Conservation (phyloP, 2,888 invertebrate genomes). For the Meiosimyza decipiens region DNA sequence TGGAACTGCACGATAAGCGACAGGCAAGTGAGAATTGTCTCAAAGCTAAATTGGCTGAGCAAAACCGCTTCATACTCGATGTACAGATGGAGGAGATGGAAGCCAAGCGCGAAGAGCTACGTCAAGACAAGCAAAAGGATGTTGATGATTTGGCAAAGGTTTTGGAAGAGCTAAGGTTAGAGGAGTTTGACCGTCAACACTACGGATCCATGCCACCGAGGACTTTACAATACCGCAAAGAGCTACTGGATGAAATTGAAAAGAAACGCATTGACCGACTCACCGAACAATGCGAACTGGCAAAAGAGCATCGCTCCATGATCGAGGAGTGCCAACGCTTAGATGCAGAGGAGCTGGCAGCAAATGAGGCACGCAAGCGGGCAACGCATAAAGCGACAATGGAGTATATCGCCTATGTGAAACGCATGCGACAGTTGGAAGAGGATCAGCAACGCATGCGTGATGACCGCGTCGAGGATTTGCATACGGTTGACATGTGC, state of each 20-base stretch:
- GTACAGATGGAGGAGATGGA: slow-evolving; percentile 47
- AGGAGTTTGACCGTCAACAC: slow-evolving; percentile 49
- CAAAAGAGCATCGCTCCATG: slow-evolving; percentile 52
- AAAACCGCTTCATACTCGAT: slow-evolving; percentile 46
- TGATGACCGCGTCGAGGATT: slow-evolving; percentile 53
- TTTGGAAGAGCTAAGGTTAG: slow-evolving; percentile 50
- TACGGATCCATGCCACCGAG: not conserved
- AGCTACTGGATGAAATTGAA: slow-evolving; percentile 51
- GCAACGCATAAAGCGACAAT: slow-evolving; percentile 50
- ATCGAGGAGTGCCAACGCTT: slow-evolving; percentile 51
- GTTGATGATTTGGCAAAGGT: slow-evolving; percentile 45
- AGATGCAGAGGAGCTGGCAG: slow-evolving; percentile 49
- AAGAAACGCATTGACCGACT: slow-evolving; percentile 42
- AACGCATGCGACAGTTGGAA: slow-evolving; percentile 53
- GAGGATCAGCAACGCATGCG: slow-evolving; percentile 51
- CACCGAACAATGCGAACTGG: slow-evolving; percentile 45
- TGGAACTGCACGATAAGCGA: slow-evolving; percentile 46
- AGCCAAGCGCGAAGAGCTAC: slow-evolving; percentile 41
- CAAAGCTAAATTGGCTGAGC: slow-evolving; percentile 47
- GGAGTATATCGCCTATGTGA: slow-evolving; percentile 57
- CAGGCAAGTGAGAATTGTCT: slow-evolving; percentile 48
- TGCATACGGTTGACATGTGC: slow-evolving; percentile 53
- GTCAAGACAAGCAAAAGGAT: slow-evolving; percentile 46
- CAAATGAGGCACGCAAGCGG: slow-evolving; percentile 43
- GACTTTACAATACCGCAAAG: slow-evolving; percentile 49